Conservation (phyloP, 2,888 invertebrate genomes). For the Coronaproctus castanopsis region DNA sequence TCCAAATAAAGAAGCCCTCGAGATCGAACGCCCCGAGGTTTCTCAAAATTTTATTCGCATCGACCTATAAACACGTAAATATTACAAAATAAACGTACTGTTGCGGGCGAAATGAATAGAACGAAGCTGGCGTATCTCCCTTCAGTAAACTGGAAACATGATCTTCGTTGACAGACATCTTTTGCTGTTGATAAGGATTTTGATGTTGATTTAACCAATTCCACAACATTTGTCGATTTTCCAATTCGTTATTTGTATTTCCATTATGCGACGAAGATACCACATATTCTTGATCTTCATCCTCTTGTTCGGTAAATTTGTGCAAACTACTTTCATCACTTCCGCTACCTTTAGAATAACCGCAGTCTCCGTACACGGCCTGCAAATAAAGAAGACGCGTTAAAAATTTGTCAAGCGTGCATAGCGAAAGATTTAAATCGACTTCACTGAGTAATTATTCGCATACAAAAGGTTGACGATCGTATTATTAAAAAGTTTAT, state of each 20-base stretch:
- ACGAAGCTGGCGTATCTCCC: neutral
- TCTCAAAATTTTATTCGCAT: no score
- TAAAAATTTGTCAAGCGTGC: no score
- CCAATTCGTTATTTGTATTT: neutral
- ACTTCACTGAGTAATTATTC: no score
- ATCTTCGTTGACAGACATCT: neutral
- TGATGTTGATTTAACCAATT: neutral
- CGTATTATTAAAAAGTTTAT: no score
- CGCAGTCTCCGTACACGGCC: constrained; percentile 11
- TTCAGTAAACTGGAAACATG: neutral
- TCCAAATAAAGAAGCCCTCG: no score
- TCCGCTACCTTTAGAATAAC: constrained; percentile 11
- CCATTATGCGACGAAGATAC: neutral
- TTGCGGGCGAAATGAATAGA: neutral
- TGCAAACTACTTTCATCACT: constrained; percentile 12
- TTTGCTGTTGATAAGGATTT: neutral
- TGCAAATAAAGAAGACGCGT: neutral
- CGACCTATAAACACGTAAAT: no score
- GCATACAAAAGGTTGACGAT: no score
- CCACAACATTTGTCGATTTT: neutral
- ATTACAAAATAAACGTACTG: no score
- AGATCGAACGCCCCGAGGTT: no score
- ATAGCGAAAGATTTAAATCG: no score
- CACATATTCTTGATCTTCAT: constrained; percentile 4
- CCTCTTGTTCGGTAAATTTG: constrained; percentile 10